phyloP scores from a whole-genome alignment of 1,140 invertebrate species.

The Rhynchophorus ferrugineus region DNA sequence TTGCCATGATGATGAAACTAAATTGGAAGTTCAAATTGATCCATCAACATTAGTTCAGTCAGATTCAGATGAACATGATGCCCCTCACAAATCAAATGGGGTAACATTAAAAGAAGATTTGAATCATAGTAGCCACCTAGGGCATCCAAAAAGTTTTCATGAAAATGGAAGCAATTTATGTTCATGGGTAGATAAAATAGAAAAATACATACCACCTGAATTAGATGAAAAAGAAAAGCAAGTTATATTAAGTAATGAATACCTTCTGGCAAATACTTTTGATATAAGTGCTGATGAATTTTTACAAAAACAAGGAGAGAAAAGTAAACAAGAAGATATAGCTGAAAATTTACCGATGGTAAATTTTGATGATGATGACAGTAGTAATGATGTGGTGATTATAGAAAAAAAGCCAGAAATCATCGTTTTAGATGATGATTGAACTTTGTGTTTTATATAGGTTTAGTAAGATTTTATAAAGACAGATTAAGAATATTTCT shows the following conservation, averaged over 20 bases:
- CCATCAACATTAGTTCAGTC: slow-evolving; percentile 12
- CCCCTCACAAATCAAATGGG: background rate
- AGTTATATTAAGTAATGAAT: slow-evolving; percentile 18
- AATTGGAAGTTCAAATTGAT: slow-evolving; percentile 18
- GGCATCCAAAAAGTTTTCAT: background rate
- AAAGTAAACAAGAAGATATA: slow-evolving; percentile 8
- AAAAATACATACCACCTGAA: slow-evolving; percentile 17
- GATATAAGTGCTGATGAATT: slow-evolving; percentile 20
- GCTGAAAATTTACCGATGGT: slow-evolving; percentile 8
- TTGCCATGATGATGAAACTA: slow-evolving; percentile 12
- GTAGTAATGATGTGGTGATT: slow-evolving; percentile 20
- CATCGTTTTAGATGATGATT: slow-evolving; percentile 25
- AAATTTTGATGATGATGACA: slow-evolving; percentile 18
- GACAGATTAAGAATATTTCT: slow-evolving; percentile 1
- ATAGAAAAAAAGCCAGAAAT: slow-evolving; percentile 24
- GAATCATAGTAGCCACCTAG: background rate
- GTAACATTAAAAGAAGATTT: background rate
- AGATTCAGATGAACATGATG: slow-evolving; percentile 7
- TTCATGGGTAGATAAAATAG: slow-evolving; percentile 9
- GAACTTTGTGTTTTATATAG: slow-evolving; percentile 17
- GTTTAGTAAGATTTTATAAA: too few relatives aligned
- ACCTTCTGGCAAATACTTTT: slow-evolving; percentile 18
- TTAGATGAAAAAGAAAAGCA: slow-evolving; percentile 19
- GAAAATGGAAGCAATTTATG: slow-evolving; percentile 8
- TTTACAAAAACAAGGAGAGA: slow-evolving; percentile 13